Base-by-base conservation (phyloP, 2,888 invertebrate genomes). In the Eulithis testata region DNA sequence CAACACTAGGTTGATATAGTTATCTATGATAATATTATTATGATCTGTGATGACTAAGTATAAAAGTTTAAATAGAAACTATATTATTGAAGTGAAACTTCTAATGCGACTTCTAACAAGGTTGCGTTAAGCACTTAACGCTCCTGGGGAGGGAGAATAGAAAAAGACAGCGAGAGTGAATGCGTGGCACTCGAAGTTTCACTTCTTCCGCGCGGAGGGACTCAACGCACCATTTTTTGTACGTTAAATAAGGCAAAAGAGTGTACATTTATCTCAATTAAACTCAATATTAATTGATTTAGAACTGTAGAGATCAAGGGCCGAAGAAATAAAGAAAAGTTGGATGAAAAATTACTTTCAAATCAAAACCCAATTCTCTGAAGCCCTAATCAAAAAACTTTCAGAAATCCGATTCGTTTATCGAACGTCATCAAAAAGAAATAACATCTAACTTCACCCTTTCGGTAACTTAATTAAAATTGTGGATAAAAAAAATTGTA, bases 381-480 rank as follows among this genome's bases (percentile, higher is more conserved):
- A 79, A 78, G 74, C 74, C 79, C 74, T 84, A 72, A 72, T 71
- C 72, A 78, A 67, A 63, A 69, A 72, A 70, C 58, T 72, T 75
- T 58, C 14, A 36, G 11, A 71, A 76, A 79, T 77, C 79, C 75
- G 83, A 88, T 88, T 87, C 90, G 88, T 89, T 90, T 87, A 92
- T 91, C 88, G 90, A 85, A 83, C 89, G 89, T 89, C 90, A 89
- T 91, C 88, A 89, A 90, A 90, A 89, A 88, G 87, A 84, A 89
- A 90, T 89, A 88, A 90, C 84, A 84, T 81, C 81, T 80, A 78
- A 78, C 71, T 60, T 57, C 80, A 88, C 88, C 89, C 89, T 87
- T 88, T 81, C 76, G 72, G 71, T 72, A 86, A 91, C 87, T 90
- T 87, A 91, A 91, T 92, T 91, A 90, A 89, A 89, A 87, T 82